Percentiles rank a stretch among this genome's conserved stretches.
Conservation (phyloP, 2,113 vertebrate species). For the Castor canadensis region DNA sequence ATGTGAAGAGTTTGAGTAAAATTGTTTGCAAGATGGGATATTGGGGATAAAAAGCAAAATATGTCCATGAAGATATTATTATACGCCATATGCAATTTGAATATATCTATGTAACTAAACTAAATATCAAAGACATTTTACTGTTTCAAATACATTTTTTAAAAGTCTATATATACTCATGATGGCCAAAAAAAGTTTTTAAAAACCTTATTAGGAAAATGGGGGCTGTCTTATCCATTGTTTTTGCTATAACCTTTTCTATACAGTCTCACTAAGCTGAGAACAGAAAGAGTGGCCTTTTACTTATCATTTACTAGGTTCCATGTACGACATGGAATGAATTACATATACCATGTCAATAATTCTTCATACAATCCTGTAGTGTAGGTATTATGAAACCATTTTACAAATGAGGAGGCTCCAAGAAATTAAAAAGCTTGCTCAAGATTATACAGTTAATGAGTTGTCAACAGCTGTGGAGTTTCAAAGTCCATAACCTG, state of each 20-base stretch:
- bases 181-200: not conserved
- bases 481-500: conserved; percentile 4
- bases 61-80: conserved; percentile 20
- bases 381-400: not conserved
- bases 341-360: not conserved
- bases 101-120: not conserved
- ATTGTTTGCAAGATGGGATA: conserved; percentile 36
- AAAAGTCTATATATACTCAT: conserved; percentile 3
- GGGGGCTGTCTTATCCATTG: not conserved
- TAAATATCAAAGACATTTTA: not conserved
- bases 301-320: not conserved
- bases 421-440: conserved; percentile 27
- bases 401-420: conserved; percentile 24
- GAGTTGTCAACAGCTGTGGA: not conserved
- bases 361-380: conserved; percentile 4
- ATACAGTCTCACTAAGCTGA: not conserved
- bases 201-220: not conserved
- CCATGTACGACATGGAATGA: not conserved
- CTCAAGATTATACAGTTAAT: not conserved
- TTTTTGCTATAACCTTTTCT: not conserved
- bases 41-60: not conserved
- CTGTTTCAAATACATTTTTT: conserved; percentile 8
- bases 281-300: not conserved
- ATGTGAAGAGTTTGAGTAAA: not conserved
- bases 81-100: not conserved